A percentile compares a stretch with the other conserved stretches of the same genome.
phyloP scores from a whole-genome alignment of 2,113 vertebrate genomes.

The Erythrocercus mccallii region DNA sequence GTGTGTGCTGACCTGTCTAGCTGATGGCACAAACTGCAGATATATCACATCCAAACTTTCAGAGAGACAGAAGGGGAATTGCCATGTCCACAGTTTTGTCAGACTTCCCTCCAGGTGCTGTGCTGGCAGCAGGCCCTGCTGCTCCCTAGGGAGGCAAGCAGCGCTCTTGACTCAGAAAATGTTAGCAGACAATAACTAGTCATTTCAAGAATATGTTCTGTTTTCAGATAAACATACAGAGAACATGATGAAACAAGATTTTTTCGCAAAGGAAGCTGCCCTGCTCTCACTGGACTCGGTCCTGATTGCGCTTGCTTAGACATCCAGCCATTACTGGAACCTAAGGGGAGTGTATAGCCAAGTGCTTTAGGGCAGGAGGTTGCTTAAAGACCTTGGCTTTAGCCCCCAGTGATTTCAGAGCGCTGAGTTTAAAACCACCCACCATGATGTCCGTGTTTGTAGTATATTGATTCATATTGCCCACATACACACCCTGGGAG shows the following conservation, averaged over 20 bases:
- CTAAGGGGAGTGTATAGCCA: not conserved
- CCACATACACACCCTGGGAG: conserved; percentile 16
- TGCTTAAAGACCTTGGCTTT: not conserved
- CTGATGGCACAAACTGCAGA: not conserved
- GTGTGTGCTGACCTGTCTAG: not conserved
- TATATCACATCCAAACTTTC: not conserved
- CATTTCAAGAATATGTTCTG: not conserved
- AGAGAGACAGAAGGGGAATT: not conserved
- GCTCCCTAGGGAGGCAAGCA: not conserved
- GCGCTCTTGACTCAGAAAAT: not conserved
- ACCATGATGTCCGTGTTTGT: not conserved
- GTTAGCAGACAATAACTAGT: not conserved
- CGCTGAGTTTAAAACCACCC: not conserved
- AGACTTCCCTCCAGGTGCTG: conserved; percentile 3
- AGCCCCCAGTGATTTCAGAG: not conserved
- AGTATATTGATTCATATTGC: conserved; percentile 37
- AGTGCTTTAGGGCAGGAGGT: not conserved
- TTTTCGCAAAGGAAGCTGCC: not conserved
- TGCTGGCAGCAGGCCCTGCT: not conserved
- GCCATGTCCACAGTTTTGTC: not conserved
- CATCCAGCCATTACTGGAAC: not conserved
- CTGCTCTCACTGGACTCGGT: not conserved
- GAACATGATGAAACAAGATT: not conserved
- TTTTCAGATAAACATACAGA: not conserved
- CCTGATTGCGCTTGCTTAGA: not conserved